Conservation (phyloP, 2,113 vertebrate genomes). For the Dipodomys ordii region DNA sequence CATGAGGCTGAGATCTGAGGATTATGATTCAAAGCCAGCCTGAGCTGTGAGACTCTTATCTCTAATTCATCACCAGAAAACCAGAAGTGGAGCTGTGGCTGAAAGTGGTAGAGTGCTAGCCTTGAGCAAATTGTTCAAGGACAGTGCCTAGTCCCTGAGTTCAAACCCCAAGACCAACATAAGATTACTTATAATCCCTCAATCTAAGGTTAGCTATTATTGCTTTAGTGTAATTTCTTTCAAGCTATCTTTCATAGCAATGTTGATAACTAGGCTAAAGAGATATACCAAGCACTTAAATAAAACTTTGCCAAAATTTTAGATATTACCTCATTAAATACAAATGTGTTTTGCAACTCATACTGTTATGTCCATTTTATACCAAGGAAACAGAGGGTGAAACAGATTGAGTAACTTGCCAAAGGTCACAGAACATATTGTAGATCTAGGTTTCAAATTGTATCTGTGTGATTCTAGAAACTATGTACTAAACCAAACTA, state of each 20-base stretch:
- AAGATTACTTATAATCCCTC: background rate
- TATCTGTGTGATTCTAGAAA: slow-evolving; percentile 8
- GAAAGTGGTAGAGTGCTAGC: too few relatives aligned
- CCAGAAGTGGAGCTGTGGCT: too few relatives aligned
- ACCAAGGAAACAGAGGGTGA: slow-evolving; percentile 37
- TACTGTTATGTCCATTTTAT: slow-evolving; percentile 53
- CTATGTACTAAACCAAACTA: background rate
- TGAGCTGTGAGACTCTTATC: too few relatives aligned
- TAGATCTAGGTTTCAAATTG: background rate
- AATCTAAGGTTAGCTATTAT: slow-evolving; percentile 14
- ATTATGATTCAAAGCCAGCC: background rate
- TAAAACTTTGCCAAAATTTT: slow-evolving; percentile 7
- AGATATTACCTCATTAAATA: slow-evolving; percentile 48
- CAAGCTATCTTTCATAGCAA: slow-evolving; percentile 19
- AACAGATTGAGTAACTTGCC: slow-evolving; percentile 22
- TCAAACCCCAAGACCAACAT: background rate
- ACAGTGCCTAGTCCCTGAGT: too few relatives aligned
- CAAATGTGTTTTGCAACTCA: slow-evolving; percentile 16
- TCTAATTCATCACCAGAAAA: too few relatives aligned
- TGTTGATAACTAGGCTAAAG: background rate
- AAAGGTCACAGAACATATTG: slow-evolving; percentile 41
- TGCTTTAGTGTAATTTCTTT: slow-evolving; percentile 47
- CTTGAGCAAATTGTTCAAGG: too few relatives aligned
- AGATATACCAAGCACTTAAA: background rate
- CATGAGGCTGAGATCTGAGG: too few relatives aligned